Conservation (phyloP, 1,140 invertebrate genomes). For the Saccostrea cuccullata region DNA sequence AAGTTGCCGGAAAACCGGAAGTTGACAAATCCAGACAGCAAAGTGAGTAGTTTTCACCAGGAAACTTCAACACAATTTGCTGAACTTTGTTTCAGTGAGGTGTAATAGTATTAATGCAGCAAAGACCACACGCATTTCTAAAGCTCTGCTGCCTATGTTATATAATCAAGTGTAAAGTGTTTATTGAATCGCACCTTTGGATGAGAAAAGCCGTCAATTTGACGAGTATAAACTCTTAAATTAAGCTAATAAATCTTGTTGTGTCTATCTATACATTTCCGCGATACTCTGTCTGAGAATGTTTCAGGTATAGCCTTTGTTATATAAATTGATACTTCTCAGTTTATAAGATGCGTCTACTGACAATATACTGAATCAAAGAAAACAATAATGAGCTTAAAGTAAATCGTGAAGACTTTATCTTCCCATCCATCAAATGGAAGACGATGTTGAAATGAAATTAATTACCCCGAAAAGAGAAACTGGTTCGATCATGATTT, state of each 20-base stretch:
- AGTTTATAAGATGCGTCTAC: neutral
- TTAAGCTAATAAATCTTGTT: constrained; percentile 36
- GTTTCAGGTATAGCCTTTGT: neutral
- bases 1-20: constrained; percentile 38
- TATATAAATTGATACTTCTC: constrained; percentile 28
- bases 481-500: neutral
- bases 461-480: neutral
- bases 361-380: constrained; percentile 4
- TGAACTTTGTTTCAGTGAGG: neutral
- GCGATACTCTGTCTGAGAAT: neutral
- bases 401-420: constrained; percentile 1
- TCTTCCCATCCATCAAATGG: neutral
- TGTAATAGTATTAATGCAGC: neutral
- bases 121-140: constrained; percentile 17
- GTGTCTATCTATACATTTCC: constrained; percentile 31
- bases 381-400: neutral
- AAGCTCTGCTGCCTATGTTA: neutral
- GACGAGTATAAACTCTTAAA: constrained; percentile 36
- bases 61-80: neutral
- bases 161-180: constrained; percentile 25
- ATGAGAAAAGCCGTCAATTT: constrained; percentile 37
- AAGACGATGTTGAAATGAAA: neutral
- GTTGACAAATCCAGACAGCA: constrained; percentile 35
- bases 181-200: constrained; percentile 37
- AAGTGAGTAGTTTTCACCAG: constrained; percentile 3